Base-by-base conservation (phyloP, 2,888 invertebrate species). In the Endotricha flammealis region DNA sequence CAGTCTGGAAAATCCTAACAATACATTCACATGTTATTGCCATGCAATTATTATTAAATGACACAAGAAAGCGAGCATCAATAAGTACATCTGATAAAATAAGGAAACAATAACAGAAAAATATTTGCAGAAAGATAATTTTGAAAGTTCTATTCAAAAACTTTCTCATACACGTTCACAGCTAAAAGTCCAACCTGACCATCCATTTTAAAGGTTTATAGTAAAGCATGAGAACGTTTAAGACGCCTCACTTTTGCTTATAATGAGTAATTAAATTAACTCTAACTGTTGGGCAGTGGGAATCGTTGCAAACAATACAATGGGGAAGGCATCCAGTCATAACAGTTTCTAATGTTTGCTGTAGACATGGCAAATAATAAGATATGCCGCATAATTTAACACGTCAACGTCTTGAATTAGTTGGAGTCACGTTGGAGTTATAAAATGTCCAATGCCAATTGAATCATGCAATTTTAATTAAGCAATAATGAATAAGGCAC, bases 181-280 rank as follows among this genome's bases (percentile, higher is more conserved):
- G 27, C 25, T 33, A 2, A 39, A 30, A 36, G 44, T 38, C 41
- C 42, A 29, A 47, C 50, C 51, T 70, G 77, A 69, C 72, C 75
- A 74, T 65, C 64, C 59, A 54, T 65, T 71, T 76, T 64, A 62
- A 61, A 29, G 9, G 48, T 44, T 48, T 47, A 67, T 56, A 80
- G 76, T 80, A 79, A 75, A 76, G 73, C 79, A 79, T 85, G 83
- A 52, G 83, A 83, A 76, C 44, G 48, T 47, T 54, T 49, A 40
- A 48, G 44, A 48, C 43, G 57, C 53, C 53, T 64, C 65, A 69
- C 64, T 73, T 76, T 73, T 71, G 68, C 67, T 72, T 62, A 70
- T 75, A 72, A 74, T 71, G 64, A 60, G 64, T 71, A 80, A 80
- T 82, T 74, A 80, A 64, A 71, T 68, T 67, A 70, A 62, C 53